Evolutionary conservation across 1,140 invertebrate genomes (phyloP).

Genomic region (Ceratoteleas bidentatus): DNA sequence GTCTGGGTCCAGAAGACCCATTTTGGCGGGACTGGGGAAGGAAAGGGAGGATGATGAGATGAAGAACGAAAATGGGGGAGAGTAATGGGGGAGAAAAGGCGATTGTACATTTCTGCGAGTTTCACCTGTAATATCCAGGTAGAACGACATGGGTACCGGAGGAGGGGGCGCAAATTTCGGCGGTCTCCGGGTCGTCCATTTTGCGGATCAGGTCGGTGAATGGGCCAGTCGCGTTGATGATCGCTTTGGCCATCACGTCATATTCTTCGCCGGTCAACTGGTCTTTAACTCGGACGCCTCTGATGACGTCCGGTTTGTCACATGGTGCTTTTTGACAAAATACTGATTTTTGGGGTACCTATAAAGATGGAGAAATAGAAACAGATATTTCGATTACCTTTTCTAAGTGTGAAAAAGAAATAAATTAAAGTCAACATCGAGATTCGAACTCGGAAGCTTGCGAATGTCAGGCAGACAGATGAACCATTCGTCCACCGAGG

Average conservation of each 20-base stretch:
- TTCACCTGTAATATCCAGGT: conserved; percentile 96
- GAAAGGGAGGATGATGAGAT: neutral
- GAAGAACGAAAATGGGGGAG: no score
- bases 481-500: no score
- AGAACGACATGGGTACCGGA: conserved; percentile 99
- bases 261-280: conserved; percentile 94
- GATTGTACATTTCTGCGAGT: neutral
- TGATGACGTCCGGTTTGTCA: conserved; percentile 80
- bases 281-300: conserved; percentile 88
- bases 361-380: no score
- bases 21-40: conserved; percentile 82
- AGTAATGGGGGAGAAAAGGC: no score
- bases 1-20: conserved; percentile 98
- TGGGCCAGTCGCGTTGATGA: conserved; percentile 99
- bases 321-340: no score
- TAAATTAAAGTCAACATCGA: no score
- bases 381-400: no score
- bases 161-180: conserved; percentile 96
- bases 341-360: no score
- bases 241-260: conserved; percentile 94
- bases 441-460: no score
- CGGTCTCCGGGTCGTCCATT: conserved; percentile 94
- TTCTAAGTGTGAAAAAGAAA: no score
- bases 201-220: conserved; percentile 97
- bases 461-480: no score